Evolutionary conservation across 2,888 invertebrate genomes (phyloP), one percentile per base, ranked within the genome.

Genomic region (Drosophila testacea): DNA sequence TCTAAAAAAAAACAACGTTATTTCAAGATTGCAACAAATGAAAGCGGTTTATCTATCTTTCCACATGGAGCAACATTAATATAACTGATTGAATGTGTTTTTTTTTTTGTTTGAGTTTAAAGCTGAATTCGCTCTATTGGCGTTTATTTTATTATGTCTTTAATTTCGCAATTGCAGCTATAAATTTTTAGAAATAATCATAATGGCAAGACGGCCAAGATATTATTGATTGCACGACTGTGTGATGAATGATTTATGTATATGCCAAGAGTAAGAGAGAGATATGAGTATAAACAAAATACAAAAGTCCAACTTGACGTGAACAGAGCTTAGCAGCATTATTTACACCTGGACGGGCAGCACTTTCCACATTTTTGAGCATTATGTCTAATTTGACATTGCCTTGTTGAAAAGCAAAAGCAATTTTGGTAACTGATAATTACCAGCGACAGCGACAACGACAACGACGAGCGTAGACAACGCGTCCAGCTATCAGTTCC

Each of bases 401-500:
- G 73, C 42, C 9, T 64, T 34, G 75, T 69, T 71, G 70, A 68
- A 81, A 86, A 81, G 71, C 69, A 81, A 84, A 84, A 77, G 82
- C 81, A 68, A 69, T 86, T 83, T 73, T 72, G 77, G 79, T 73
- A 84, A 80, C 83, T 84, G 83, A 87, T 87, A 83, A 83, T 80
- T 78, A 74, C 63, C 66, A 69, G 68, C 63, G 70, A 73, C 69
- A 55, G 16, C 57, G 56, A 60, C 75, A 22, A 22, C 22, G 22
- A 22, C 22, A 22, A 22, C 22, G 22, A 60, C 61, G 32, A 39
- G 7, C 41, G 55, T 42, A 79, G 77, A 77, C 77, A 77, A 71
- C 57, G 77, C 66, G 76, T 69, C 69, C 47, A 60, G 67, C 67
- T 77, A 78, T 71, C 78, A 82, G 66, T 47, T 16, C 60, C 39